Base-by-base conservation (phyloP, 1,140 invertebrate genomes). In the Micrasema minimum region DNA sequence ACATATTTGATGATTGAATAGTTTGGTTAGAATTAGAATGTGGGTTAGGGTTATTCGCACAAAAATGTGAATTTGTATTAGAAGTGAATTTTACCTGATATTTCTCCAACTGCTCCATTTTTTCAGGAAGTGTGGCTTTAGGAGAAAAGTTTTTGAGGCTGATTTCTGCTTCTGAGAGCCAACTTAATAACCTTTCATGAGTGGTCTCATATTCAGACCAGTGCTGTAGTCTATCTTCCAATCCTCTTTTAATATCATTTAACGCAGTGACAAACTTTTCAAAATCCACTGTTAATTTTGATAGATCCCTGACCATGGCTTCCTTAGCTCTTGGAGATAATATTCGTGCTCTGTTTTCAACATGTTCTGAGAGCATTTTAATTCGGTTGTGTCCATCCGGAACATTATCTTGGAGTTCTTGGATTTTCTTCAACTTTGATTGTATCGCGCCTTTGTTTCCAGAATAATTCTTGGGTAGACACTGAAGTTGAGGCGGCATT, bases 171-270 rank as follows among this genome's bases (percentile, higher is more conserved):
- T 96, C 95, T 66, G 88, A 89, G 50, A 98, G 81, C 93, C 95
- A 97, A 16, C 86, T 82, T 45, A 95, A 87, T 26, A 98, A 83
- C 43, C 90, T 87, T 73, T 96, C 94, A 76, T 96, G 89, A 2
- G 92, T 92, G 66, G 89, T 88, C 78, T 98, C 96, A 78, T 96
- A 98, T 68, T 95, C 92, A 48, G 87, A 90, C 96, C 96, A 98
- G 81, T 96, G 94, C 75, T 92, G 89, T 38, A 98, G 87, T 66
- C 92, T 89, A 73, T 94, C 91, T 80, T 96, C 92, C 22, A 98
- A 85, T 31, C 88, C 89, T 74, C 90, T 90, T 76, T 89, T 88
- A 0, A 92, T 90, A 78, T 96, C 93, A 68, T 86, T 89, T 26
- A 95, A 82, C 0, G 91, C 88, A 1, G 87, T 87, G n/a, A 87